Conservation (phyloP, 1,140 invertebrate genomes). For the Trichonephila inaurata region DNA sequence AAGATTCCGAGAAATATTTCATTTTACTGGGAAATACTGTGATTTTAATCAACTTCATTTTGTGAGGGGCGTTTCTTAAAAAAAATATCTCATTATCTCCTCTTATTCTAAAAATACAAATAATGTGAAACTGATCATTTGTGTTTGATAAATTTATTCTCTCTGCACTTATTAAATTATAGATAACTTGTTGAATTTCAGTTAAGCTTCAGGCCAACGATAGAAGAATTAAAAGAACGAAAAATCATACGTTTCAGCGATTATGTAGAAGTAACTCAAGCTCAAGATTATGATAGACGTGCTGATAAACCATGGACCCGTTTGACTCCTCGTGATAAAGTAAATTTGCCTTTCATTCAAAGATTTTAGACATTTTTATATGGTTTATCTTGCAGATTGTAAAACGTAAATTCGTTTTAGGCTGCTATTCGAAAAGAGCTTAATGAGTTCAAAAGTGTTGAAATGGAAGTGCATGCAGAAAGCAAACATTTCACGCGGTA, state of each 20-base stretch:
- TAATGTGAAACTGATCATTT: no score
- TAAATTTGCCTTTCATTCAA: conserved; percentile 76
- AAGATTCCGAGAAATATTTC: no score
- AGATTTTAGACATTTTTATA: neutral
- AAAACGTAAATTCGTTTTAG: conserved; percentile 78
- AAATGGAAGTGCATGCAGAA: conserved; percentile 99
- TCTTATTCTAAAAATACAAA: no score
- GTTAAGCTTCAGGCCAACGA: conserved; percentile 98
- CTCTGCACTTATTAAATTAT: neutral
- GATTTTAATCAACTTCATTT: no score
- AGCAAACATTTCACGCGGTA: conserved; percentile 94
- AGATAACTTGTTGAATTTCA: conserved; percentile 78
- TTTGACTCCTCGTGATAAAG: conserved; percentile 98
- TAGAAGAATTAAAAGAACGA: conserved; percentile 99
- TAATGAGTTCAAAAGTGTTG: conserved; percentile 99
- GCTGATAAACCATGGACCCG: conserved; percentile 99
- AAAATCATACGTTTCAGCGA: conserved; percentile 99
- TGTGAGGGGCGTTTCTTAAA: no score
- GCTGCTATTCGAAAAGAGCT: conserved; percentile 99
- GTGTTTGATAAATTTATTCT: neutral
- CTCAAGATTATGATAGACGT: conserved; percentile 95
- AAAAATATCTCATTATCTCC: no score
- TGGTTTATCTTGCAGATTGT: neutral
- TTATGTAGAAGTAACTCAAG: conserved; percentile 99
- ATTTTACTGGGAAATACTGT: no score